These are phyloP conservation scores for Sminthopsis crassicaudata DNA, from an alignment of 2,113 vertebrate genomes.

Conservation along the genomic window DNA sequence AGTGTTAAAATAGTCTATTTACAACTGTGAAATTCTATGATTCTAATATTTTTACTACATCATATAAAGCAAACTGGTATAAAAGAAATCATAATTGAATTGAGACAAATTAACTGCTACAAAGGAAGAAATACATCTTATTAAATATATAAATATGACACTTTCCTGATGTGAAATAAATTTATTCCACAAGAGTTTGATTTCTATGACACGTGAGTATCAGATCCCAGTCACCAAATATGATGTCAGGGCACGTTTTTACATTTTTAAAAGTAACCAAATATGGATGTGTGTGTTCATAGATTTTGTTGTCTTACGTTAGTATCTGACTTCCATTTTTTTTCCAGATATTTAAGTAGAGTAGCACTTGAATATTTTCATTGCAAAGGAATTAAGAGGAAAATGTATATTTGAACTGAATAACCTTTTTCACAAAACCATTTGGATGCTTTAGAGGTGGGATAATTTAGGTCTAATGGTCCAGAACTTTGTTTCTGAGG, in stretches of 20 bases:
- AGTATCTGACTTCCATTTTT: not conserved
- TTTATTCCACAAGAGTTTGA: not conserved
- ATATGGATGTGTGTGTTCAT: not conserved
- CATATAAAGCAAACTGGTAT: not conserved
- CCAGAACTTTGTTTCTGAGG: slow-evolving; percentile 1
- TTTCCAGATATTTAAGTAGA: not conserved
- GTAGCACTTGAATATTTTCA: not conserved
- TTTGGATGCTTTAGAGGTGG: not conserved
- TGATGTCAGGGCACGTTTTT: not conserved
- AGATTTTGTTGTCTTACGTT: not conserved
- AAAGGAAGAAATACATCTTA: not conserved
- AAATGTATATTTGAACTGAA: not conserved
- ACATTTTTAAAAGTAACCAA: not conserved
- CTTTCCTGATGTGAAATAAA: not conserved
- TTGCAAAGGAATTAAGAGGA: not conserved
- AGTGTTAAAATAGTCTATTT: not conserved
- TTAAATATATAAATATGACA: not conserved
- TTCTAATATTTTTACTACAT: not conserved
- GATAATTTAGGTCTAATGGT: not conserved
- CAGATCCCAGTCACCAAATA: not conserved
- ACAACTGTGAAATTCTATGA: not conserved
- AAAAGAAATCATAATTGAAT: not conserved
- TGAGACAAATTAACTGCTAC: not conserved
- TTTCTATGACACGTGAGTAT: not conserved
- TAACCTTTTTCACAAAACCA: not conserved